Evolutionary conservation across 2,888 invertebrate species (phyloP), one percentile per base, ranked within the genome.

Genomic region (Ctenicera cuprea): DNA sequence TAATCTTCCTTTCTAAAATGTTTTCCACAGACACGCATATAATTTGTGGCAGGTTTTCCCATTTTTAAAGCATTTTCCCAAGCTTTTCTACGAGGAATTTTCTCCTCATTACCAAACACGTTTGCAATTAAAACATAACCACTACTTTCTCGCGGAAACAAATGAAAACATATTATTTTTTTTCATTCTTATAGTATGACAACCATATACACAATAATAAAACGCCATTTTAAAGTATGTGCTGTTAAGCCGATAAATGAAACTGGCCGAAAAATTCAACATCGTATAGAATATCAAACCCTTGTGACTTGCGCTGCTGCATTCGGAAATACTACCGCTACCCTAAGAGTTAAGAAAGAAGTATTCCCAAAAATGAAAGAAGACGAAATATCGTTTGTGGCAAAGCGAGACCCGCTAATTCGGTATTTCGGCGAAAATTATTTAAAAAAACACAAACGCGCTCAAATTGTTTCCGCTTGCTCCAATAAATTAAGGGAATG

Each of bases 401-500:
- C 61, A 41, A 69, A 63, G 63, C 26, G 63, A 26, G 70, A 63
- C 26, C 37, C n/a, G 5, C 37, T 63, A 14, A 70, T 70, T 38
- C 20, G 48, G 3, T 20, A 48, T 69, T 70, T 30, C 26, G 54
- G 65, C 43, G 65, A 71, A 65, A n/a, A 45, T 22, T 70, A 64
- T 38, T 48, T 70, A 22, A 50, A 64, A 50, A 70, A 64, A 64
- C 70, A 70, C n/a, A n/a, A n/a, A n/a, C n/a, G n/a, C n/a, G n/a
- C n/a, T n/a, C n/a, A n/a, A n/a, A n/a, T n/a, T n/a, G 11, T 3
- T 5, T 5, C 3, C 22, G 64, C 43, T 18, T 57, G 57, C 16
- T 71, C 71, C 0, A 71, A 71, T 45, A 71, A 71, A 57, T 16
- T 71, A 48, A 20, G 66, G 43, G 71, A 65, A 48, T 66, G 38